Conservation (phyloP, 2,888 invertebrate species). For the Amorpha juglandis region DNA sequence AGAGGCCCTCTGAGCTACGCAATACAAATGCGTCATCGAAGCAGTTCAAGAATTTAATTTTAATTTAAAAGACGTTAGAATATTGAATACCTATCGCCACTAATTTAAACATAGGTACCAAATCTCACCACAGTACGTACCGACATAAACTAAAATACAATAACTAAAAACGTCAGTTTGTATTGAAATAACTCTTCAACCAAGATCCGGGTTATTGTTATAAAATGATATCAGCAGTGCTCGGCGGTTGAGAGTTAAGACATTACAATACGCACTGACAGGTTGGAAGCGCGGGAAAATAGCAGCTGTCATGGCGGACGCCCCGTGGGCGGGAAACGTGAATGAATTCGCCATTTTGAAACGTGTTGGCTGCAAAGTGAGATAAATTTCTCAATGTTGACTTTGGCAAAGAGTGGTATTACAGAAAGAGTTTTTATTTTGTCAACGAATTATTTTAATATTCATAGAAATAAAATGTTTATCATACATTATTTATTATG, state of each 20-base stretch:
- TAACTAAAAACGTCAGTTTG: slow-evolving; percentile 2
- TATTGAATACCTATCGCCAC: not conserved
- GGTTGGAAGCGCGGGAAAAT: slow-evolving; percentile 37
- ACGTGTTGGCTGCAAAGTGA: slow-evolving; percentile 36
- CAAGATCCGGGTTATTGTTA: slow-evolving; percentile 26
- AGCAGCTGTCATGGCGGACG: slow-evolving; percentile 45
- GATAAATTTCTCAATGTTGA: not conserved
- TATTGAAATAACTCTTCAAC: slow-evolving; percentile 20
- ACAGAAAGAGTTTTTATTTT: not conserved
- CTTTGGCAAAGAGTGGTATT: not conserved
- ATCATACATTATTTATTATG: too few relatives aligned
- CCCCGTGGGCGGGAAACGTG: slow-evolving; percentile 46
- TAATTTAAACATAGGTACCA: not conserved
- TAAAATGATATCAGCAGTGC: slow-evolving; percentile 24
- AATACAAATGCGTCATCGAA: too few relatives aligned
- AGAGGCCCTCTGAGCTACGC: too few relatives aligned
- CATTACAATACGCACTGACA: slow-evolving; percentile 41
- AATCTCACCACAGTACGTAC: not conserved
- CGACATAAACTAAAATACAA: not conserved
- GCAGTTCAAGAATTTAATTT: too few relatives aligned
- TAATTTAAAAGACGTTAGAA: too few relatives aligned
- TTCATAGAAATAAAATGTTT: too few relatives aligned
- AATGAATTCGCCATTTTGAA: slow-evolving; percentile 38
- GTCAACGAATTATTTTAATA: too few relatives aligned
- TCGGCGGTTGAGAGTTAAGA: slow-evolving; percentile 32